Percentiles rank a stretch among this genome's conserved stretches.
phyloP scores from a whole-genome alignment of 2,113 vertebrate genomes.

The Amphiprion ocellaris region DNA sequence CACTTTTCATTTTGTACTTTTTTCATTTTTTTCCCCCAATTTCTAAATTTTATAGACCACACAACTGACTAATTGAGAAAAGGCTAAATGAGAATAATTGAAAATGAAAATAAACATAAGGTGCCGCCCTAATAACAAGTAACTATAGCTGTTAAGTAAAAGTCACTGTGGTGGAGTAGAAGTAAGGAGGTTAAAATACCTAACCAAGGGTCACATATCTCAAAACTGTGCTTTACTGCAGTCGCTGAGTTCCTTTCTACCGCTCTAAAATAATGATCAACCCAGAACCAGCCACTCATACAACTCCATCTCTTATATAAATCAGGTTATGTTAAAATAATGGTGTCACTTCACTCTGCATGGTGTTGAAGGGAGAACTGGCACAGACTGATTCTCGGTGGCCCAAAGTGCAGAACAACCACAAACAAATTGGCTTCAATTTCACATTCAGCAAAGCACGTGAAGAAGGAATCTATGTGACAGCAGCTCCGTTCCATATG shows the following conservation, averaged over 20 bases:
- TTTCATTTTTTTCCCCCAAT: too few species aligned
- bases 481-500: conserved; percentile 73
- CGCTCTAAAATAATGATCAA: background rate
- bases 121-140: too few species aligned
- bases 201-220: background rate
- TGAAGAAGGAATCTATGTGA: conserved; percentile 44
- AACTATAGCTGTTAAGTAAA: too few species aligned
- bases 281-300: background rate
- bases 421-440: conserved; percentile 55
- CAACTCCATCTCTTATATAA: background rate
- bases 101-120: too few species aligned
- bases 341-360: conserved; percentile 20
- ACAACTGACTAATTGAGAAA: too few species aligned
- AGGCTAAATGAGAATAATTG: too few species aligned
- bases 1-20: too few species aligned
- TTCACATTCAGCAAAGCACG: conserved; percentile 75
- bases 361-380: conserved; percentile 10
- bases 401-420: conserved; percentile 33
- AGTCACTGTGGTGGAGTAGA: too few species aligned
- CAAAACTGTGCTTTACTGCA: background rate
- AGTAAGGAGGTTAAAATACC: too few species aligned
- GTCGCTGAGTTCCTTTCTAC: background rate
- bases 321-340: conserved; percentile 10
- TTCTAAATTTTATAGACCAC: too few species aligned
- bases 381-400: conserved; percentile 15